Evolutionary conservation across 2,888 invertebrate species (phyloP).

Genomic region (Gastracanthus pulcherrimus): DNA sequence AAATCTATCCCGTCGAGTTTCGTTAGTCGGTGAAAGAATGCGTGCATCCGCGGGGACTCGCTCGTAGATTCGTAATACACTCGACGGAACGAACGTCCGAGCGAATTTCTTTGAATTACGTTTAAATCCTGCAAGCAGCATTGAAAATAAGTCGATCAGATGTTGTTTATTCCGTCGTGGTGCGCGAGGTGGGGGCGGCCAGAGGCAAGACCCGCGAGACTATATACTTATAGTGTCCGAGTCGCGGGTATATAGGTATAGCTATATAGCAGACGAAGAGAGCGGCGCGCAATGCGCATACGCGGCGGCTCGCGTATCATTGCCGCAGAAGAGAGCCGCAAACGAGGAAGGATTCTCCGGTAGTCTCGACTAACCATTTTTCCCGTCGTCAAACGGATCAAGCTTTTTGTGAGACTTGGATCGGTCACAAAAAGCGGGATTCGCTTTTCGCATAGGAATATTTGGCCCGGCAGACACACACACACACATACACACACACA

Average conservation of each 20-base stretch:
- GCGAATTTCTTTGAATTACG: too few relatives aligned
- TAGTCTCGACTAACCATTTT: conserved; percentile 73
- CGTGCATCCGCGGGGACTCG: too few relatives aligned
- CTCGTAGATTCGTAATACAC: too few relatives aligned
- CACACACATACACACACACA: background rate
- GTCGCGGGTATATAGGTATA: background rate
- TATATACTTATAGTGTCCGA: too few relatives aligned
- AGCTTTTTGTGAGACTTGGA: conserved; percentile 77
- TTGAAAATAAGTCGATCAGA: too few relatives aligned
- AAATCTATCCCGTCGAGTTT: too few relatives aligned
- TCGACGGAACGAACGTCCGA: too few relatives aligned
- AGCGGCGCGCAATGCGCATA: conserved; percentile 10
- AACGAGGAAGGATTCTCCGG: conserved; percentile 70
- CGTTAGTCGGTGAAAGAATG: too few relatives aligned
- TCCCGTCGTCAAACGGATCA: conserved; percentile 77
- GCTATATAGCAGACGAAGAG: background rate
- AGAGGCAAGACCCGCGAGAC: too few relatives aligned
- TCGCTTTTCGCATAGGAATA: conserved; percentile 77
- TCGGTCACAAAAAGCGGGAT: conserved; percentile 78
- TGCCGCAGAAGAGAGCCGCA: conserved; percentile 60
- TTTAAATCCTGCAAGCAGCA: too few relatives aligned
- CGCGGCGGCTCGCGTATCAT: conserved; percentile 26
- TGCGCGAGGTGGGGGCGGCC: too few relatives aligned
- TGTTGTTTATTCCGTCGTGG: too few relatives aligned
- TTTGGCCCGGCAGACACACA: conserved; percentile 63